Base-by-base conservation (phyloP, 2,113 vertebrate genomes). In the Mugil cephalus region DNA sequence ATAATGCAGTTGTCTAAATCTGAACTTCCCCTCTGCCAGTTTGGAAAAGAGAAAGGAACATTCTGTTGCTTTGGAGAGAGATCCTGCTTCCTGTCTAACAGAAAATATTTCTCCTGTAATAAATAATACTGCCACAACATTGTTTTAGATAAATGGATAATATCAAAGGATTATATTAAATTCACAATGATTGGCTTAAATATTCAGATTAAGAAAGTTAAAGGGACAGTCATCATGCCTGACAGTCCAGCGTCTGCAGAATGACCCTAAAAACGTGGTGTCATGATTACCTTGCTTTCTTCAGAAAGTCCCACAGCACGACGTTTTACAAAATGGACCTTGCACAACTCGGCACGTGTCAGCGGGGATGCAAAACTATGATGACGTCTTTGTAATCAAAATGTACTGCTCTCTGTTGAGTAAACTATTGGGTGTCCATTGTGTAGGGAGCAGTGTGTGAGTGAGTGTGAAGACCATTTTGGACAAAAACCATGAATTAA, bases 1-100 rank as follows among this genome's bases (percentile, higher is more conserved):
- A 75, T 83, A 19, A 70, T 39, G 78, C 48, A 80, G 54, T 79
- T 62, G 70, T 86, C 46, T 81, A 73, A 79, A 81, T 77, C 40
- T 45, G 34, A 54, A 54, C 54, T 50, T 87, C 75, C 19, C 14
- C 35, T 77, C 30, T 67, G 10, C 42, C 51, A 56, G 45, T 65
- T 58, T 74, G 43, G 24, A 1, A 63, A 65, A 62, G 6, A 36
- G 12, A 63, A 18, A 43, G 15, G 7, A 70, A 54, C 35, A 40
- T 69, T 76, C 2, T 36, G 15, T 55, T 51, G 10, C 11, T 61
- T 47, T 35, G n/a, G 19, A 50, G 2, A 45, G 42, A 45, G 42
- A 72, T 75, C 35, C 17, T 34, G 24, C 21, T 21, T 56, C 18
- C n/a, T 69, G 50, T 40, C 8, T 4, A 1, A 19, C 21, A 10